Conservation (phyloP, 2,113 vertebrate genomes). For the Chaenogobius annularis region DNA sequence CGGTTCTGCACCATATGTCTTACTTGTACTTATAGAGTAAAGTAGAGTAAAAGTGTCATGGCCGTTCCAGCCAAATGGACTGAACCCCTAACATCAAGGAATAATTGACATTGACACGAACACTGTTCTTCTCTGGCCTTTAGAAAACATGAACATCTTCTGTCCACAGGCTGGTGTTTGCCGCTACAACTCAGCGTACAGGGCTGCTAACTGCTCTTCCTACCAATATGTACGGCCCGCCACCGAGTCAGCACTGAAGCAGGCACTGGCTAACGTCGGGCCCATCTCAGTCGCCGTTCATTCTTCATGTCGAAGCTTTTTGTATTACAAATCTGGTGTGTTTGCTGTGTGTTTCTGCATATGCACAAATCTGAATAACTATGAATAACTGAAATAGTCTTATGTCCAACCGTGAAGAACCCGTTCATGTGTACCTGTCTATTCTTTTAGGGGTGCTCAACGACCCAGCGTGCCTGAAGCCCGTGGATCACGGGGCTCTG, state of each 20-base stretch:
- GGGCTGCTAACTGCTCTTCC: constrained; percentile 83
- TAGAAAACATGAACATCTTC: background rate
- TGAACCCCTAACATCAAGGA: no score
- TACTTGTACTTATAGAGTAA: no score
- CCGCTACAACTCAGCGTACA: constrained; percentile 68
- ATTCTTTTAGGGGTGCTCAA: constrained; percentile 82
- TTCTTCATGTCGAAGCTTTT: constrained; percentile 75
- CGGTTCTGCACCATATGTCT: no score
- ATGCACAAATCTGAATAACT: background rate
- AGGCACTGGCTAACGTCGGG: constrained; percentile 80
- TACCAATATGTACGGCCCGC: constrained; percentile 65
- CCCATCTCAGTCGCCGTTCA: constrained; percentile 89
- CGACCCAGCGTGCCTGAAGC: constrained; percentile 77
- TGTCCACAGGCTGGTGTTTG: constrained; percentile 76
- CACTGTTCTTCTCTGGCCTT: no score
- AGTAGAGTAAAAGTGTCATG: no score
- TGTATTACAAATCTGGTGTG: constrained; percentile 84
- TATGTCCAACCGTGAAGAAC: background rate
- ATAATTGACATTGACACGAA: no score
- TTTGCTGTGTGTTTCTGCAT: background rate
- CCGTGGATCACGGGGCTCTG: constrained; percentile 84
- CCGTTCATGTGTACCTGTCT: background rate
- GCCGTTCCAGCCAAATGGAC: no score
- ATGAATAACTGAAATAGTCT: background rate
- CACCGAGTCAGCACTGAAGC: constrained; percentile 76